Base-by-base conservation (phyloP, 2,797 vertebrate genomes). In the Borostomias antarcticus region DNA sequence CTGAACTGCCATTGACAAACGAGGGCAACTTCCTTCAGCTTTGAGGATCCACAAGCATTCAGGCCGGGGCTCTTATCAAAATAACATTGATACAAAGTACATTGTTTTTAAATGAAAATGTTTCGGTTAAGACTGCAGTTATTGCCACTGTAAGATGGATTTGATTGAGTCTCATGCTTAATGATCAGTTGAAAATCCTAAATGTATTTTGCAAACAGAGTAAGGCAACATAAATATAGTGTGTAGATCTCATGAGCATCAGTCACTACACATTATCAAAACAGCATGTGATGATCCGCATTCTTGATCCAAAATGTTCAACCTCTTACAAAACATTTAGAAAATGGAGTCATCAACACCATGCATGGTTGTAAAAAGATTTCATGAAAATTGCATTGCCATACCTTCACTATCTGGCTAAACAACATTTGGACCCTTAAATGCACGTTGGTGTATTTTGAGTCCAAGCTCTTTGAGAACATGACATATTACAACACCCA, bases 251-350 rank as follows among this genome's bases (percentile, higher is more conserved):
- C n/a, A n/a, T 67, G 45, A 47, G 47, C 15, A 40, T 61, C 25
- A 60, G 32, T 58, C 33, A 56, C 52, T 11, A 48, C 33, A 45
- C 13, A 66, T 74, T 64, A 26, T 67, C 40, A 17, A 9, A 32
- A 54, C 61, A 72, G 51, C 77, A 85, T 76, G n/a, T n/a, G 75
- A 48, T 58, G 53, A 81, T 74, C 9, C 56, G 63, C 59, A 17
- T 52, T 50, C 64, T 32, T n/a, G 7, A 30, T 50, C 47, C n/a
- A 50, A 7, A 51, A 51, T 51, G 17, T 51, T 8, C n/a, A n/a
- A n/a, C n/a, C n/a, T n/a, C 28, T 52, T 52, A 6, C 28, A 13
- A n/a, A 28, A 51, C 21, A 17, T 19, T 11, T 35, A 13, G 45
- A 15, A 1, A 69, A 1, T 33, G 2, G 70, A 68, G 54, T 10